Base-by-base conservation (phyloP, 2,888 invertebrate genomes). In the Mimumesa dahlbomi region DNA sequence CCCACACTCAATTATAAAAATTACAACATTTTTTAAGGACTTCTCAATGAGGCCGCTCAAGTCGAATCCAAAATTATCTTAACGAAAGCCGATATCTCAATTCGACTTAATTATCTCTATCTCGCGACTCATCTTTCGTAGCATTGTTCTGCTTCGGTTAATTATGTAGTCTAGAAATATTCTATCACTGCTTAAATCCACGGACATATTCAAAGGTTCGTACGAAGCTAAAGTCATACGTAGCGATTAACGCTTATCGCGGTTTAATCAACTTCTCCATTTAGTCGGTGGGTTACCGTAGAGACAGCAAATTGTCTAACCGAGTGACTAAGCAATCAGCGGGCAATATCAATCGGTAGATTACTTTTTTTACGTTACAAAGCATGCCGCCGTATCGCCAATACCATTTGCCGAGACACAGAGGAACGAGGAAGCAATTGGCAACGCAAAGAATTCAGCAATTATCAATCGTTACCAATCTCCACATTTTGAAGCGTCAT, bases 381-480 rank as follows among this genome's bases (percentile, higher is more conserved):
- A 50, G 50, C 54, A 16, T 25, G 7, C 14, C 36, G 49, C 56
- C 43, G 43, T 25, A 48, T 48, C 48, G 31, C 25, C 7, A 14
- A 34, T 13, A 16, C 21, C 21, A 13, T 16, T 34, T 21, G 52
- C 38, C 18, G 57, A 68, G 34, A 19, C 46, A 3, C 52, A 36
- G 22, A 58, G 16, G 54, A 67, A 67, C 62, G 50, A 72, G 71
- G 67, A 72, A 73, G 58, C 46, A 56, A 71, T 72, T 57, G 54
- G 40, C 50, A 21, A 45, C 22, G 43, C 38, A n/a, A n/a, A n/a
- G 22, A 13, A 71, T 54, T 54, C 54, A 62, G 67, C 58, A 73
- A 73, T 73, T 58, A 52, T 29, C 64, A 42, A 72, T 65, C 70
- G 62, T 70, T 56, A 52, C 42, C 64, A 42, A 72, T 64, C 69